Base-by-base conservation (phyloP, 2,888 invertebrate genomes). In the Cataglyphis livida region DNA sequence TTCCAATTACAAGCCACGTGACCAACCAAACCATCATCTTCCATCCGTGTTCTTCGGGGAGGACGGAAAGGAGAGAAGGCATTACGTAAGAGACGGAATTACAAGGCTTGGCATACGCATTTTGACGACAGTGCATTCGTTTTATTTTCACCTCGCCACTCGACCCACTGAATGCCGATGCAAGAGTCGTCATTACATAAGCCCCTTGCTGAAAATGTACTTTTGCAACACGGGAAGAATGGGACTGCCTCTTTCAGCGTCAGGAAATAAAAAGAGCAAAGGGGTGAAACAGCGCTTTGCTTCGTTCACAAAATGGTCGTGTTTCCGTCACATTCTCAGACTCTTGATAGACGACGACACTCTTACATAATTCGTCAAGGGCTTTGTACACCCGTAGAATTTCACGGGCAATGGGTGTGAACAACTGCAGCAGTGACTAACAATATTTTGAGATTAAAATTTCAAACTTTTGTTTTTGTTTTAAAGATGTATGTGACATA, bases 301-400 rank as follows among this genome's bases (percentile, higher is more conserved):
- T 25, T 25, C 57, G 54, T 44, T 61, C 68, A 79, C 82, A 85
- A 75, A 84, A 85, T 64, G 76, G 51, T 76, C 74, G 71, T 65
- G 61, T 87, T 88, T 87, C 82, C 86, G 88, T 89, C 86, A 87
- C 87, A 82, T 82, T 38, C 54, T 6, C 48, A 15, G 65, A 6
- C 12, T 38, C 66, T 57, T 76, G 71, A 48, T 62, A 54, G 62
- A 78, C 48, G 7, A 51, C 48, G 48, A 51, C 74, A 62, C 35
- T 64, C 71, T 66, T 54, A 66, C 28, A 57, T 76, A 51, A 51
- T 76, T 76, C 15, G 76, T 76, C 54, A 66, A 76, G 76, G 21
- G 3, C 54, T n/a, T 51, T 51, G 48, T 51, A n/a, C 5, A 15
- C 15, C 5, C 7, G 5, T 15, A 10, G 54, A n/a, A n/a, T 57